Conservation (phyloP, 2,888 invertebrate species). For the Anodontia alba region DNA sequence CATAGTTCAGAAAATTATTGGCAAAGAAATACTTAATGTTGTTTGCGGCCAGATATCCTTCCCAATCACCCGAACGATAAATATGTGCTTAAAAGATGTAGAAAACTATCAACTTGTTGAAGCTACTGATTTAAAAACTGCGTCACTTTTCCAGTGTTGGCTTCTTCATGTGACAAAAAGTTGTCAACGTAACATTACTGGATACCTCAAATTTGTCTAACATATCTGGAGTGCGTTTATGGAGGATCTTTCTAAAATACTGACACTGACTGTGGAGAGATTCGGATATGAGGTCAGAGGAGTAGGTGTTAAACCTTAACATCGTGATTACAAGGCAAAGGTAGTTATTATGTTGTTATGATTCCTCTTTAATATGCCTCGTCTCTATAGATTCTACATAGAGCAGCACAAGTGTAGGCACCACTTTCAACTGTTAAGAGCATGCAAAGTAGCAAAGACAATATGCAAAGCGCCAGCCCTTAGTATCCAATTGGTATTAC, state of each 20-base stretch:
- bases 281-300: too few species aligned
- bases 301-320: background rate
- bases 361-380: constrained; percentile 47
- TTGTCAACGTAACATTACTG: background rate
- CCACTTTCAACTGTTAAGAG: constrained; percentile 43
- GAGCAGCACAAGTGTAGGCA: constrained; percentile 38
- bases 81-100: background rate
- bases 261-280: background rate
- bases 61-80: background rate
- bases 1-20: background rate
- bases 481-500: constrained; percentile 30
- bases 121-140: background rate
- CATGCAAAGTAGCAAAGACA: constrained; percentile 46
- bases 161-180: background rate
- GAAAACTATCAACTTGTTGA: background rate
- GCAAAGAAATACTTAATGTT: background rate
- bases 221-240: background rate
- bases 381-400: constrained; percentile 24
- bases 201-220: background rate
- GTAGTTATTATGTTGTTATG: constrained; percentile 16
- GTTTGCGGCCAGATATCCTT: background rate
- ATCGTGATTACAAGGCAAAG: background rate
- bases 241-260: background rate
- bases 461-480: constrained; percentile 29
- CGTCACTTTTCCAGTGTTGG: background rate